Conservation (phyloP, 1,140 invertebrate genomes). For the Zaprionus taronus region DNA sequence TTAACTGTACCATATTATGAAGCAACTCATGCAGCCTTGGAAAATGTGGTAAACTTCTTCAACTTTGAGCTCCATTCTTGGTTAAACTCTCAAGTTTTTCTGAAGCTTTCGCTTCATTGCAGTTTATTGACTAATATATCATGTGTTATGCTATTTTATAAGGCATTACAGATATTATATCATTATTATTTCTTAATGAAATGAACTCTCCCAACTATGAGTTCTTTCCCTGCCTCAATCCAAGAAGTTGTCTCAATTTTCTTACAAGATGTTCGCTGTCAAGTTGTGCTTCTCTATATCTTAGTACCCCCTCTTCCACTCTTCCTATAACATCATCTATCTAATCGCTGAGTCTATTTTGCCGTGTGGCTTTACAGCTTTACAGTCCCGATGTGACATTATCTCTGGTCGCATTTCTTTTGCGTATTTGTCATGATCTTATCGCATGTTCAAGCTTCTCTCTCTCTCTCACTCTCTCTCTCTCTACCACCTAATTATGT, state of each 20-base stretch:
- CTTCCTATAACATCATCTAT: not conserved
- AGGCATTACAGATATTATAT: too few species aligned
- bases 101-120: too few species aligned
- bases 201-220: not conserved
- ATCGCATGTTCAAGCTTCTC: conserved; percentile 43
- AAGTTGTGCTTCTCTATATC: too few species aligned
- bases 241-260: not conserved
- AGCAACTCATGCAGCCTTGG: too few species aligned
- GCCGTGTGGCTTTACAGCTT: conserved; percentile 1
- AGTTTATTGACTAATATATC: too few species aligned
- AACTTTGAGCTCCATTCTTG: too few species aligned
- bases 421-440: conserved; percentile 49
- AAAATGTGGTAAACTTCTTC: too few species aligned
- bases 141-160: too few species aligned
- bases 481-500: conserved; percentile 51
- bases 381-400: conserved; percentile 19
- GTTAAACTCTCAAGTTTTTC: too few species aligned
- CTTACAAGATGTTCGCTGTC: not conserved
- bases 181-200: too few species aligned
- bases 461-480: too few species aligned
- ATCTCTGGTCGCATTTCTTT: conserved; percentile 21
- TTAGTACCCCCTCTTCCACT: too few species aligned
- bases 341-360: conserved; percentile 1
- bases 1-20: not conserved
- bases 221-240: not conserved